Conservation (phyloP, 2,797 vertebrate genomes). For the Falco naumanni region DNA sequence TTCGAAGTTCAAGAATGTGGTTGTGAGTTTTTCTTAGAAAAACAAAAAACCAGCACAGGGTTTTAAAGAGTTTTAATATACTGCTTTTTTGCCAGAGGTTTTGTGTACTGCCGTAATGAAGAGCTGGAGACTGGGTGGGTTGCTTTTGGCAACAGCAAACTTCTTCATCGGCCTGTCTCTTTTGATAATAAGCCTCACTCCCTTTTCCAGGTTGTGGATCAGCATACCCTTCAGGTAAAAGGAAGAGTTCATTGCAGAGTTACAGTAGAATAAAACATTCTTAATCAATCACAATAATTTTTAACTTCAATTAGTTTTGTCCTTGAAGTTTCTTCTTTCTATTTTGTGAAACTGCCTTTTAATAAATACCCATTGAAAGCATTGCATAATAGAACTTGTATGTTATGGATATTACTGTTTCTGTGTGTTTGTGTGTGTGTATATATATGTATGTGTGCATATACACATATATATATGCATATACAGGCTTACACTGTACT, state of each 20-base stretch:
- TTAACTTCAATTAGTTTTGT: neutral
- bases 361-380: fast-evolving
- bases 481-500: neutral
- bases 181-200: constrained; percentile 98
- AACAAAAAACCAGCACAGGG: too few relatives aligned
- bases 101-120: constrained; percentile 97
- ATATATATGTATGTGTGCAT: too few relatives aligned
- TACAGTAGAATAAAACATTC: neutral
- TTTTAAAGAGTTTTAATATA: neutral
- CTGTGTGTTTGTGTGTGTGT: neutral
- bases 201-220: constrained; percentile 96
- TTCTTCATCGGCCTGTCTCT: constrained; percentile 93
- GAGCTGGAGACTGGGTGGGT: constrained; percentile 96
- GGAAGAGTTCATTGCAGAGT: neutral
- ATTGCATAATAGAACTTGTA: neutral
- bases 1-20: neutral
- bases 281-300: neutral
- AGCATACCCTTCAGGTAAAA: constrained; percentile 95
- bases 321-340: neutral
- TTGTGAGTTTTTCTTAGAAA: neutral
- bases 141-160: constrained; percentile 85
- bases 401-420: neutral
- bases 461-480: too few relatives aligned
- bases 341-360: neutral
- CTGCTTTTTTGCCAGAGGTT: constrained; percentile 83